These are phyloP conservation scores for Abscondita cerata DNA, from an alignment of 2,888 invertebrate species.

Conservation along the genomic window DNA sequence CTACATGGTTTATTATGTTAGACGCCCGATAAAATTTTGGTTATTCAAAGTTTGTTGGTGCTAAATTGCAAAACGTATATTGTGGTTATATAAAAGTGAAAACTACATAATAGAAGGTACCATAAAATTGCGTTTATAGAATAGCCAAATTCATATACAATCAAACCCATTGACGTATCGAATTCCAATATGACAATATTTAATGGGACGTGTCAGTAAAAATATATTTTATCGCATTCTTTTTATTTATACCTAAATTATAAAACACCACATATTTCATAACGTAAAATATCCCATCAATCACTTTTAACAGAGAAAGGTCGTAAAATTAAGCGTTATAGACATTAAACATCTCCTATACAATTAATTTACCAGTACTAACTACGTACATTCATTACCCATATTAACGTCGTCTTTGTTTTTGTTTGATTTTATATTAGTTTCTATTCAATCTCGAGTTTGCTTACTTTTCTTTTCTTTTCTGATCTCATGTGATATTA, in stretches of 20 bases:
- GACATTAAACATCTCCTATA: slow-evolving; percentile 19
- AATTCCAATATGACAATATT: slow-evolving; percentile 13
- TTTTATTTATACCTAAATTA: slow-evolving; percentile 18
- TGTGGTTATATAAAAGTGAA: background rate
- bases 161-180: slow-evolving; percentile 2
- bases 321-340: too few species aligned
- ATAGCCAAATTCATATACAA: background rate
- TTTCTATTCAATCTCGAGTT: too few species aligned
- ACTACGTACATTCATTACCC: background rate
- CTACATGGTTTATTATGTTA: slow-evolving; percentile 19
- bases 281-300: slow-evolving; percentile 26
- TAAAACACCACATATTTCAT: slow-evolving; percentile 18
- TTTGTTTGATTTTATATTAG: too few species aligned
- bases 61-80: background rate
- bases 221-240: slow-evolving; percentile 15
- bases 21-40: slow-evolving; percentile 15
- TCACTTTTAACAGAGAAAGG: slow-evolving; percentile 25
- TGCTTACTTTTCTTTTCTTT: too few species aligned
- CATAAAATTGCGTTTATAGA: slow-evolving; percentile 3
- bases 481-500: too few species aligned
- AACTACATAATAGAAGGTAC: too few species aligned
- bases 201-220: slow-evolving; percentile 8
- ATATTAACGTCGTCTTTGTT: too few species aligned
- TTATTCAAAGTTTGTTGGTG: background rate
- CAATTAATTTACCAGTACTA: slow-evolving; percentile 13